Base-by-base conservation (phyloP, 2,888 invertebrate genomes). In the Agrotis ipsilon region DNA sequence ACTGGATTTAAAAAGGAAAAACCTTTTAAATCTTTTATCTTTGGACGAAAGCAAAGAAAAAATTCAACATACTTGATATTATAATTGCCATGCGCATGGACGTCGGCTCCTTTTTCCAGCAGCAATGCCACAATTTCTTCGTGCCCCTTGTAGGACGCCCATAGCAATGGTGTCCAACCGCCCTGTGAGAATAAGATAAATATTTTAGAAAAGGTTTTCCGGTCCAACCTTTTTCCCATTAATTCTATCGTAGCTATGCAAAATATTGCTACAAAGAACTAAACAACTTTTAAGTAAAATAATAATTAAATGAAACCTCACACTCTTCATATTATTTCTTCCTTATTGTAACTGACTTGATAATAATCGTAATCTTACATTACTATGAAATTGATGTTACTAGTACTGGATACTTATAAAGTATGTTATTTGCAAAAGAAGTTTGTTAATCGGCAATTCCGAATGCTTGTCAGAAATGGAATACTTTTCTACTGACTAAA, bases 91-190 rank as follows among this genome's bases (percentile, higher is more conserved):
- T 99, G 98, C 0, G 99, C 98, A 93, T 99, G 99, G 9, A 99
- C 98, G 92, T 99, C 99, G 0, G 99, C 99, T 46, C 98, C 98
- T 83, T 97, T 97, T 79, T 98, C 98, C 81, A 99, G 93, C 55
- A 99, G 96, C 68, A 98, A 91, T 49, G 97, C 96, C 49, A 98
- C 99, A 75, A 98, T 97, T 49, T 98, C 97, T 45, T 97, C 97
- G 83, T 97, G 97, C 11, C 98, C 99, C 92, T 99, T 99, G 96
- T 99, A 99, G 13, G 98, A 97, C 0, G 99, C 98, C 99, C 99
- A 99, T 98, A 99, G 99, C 68, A 99, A 96, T 0, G 99, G 97
- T 5, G 99, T 98, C 99, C 99, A 99, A 49, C 99, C 99, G 83
- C 99, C 99, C 99, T 99, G 93, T 77, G 84, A 32, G 11, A 21